Evolutionary conservation across 2,113 vertebrate genomes (phyloP).

Genomic region (Megaptera novaeangliae): DNA sequence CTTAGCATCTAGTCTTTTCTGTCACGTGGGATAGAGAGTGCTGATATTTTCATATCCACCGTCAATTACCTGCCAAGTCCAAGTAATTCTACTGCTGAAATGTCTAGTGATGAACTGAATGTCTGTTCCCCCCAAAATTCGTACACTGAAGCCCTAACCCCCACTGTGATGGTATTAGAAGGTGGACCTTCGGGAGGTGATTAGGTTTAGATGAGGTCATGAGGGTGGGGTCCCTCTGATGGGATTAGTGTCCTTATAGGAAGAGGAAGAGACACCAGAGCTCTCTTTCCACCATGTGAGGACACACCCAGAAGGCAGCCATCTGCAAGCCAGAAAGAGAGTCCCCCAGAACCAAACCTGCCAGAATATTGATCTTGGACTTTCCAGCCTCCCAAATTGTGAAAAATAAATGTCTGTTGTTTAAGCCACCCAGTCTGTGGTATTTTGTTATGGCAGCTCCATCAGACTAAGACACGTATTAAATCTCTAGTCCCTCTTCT

Average conservation of each 20-base stretch:
- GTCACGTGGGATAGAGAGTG: background rate
- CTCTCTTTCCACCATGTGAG: background rate
- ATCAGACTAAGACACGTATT: background rate
- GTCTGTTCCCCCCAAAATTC: background rate
- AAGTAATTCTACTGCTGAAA: background rate
- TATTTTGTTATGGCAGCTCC: background rate
- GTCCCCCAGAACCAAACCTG: background rate
- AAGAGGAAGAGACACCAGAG: background rate
- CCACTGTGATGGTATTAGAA: background rate
- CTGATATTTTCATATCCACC: background rate
- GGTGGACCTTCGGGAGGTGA: background rate
- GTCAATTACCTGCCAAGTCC: background rate
- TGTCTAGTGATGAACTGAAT: background rate
- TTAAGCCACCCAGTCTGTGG: background rate
- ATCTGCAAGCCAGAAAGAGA: background rate
- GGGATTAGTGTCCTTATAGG: background rate
- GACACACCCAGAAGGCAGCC: background rate
- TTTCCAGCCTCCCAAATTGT: background rate
- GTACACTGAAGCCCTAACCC: background rate
- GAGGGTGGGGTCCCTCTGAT: background rate
- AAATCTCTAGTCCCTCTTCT: background rate
- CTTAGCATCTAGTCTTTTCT: background rate
- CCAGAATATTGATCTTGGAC: background rate
- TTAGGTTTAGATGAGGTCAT: background rate
- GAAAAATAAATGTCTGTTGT: background rate